A percentile compares a stretch with the other conserved stretches of the same genome.
Evolutionary conservation across 2,113 vertebrate genomes (phyloP).

Genomic region (Heterotilapia buettikoferi): DNA sequence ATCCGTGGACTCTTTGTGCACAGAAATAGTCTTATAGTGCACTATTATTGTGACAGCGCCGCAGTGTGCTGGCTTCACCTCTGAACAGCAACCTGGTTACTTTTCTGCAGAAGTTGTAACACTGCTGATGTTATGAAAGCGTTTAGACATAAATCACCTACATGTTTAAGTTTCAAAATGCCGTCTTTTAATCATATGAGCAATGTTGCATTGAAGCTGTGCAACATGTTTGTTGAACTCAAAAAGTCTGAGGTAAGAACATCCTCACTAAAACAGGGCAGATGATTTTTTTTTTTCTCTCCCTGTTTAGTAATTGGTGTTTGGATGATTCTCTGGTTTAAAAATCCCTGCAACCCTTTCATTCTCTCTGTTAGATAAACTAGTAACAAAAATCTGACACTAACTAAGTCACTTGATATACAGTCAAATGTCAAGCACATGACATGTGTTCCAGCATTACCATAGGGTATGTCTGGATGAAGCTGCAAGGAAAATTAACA

Average conservation of each 20-base stretch:
- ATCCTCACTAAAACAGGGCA: neutral
- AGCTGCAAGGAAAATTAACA: neutral
- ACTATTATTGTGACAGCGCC: neutral
- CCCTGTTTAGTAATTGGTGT: neutral
- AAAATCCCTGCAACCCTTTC: neutral
- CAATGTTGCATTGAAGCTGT: neutral
- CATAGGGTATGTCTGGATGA: neutral
- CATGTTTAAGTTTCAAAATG: neutral
- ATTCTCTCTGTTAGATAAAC: neutral
- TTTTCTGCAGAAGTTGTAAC: neutral
- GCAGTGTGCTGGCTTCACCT: neutral
- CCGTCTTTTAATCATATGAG: neutral
- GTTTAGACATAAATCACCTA: neutral
- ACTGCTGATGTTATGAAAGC: neutral
- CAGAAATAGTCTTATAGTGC: neutral
- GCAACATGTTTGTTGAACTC: neutral
- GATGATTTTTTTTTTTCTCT: rapidly evolving
- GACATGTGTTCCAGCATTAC: neutral
- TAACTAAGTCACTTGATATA: neutral
- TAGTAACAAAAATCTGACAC: neutral
- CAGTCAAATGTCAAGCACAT: neutral
- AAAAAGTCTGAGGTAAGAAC: neutral
- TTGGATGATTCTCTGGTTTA: neutral
- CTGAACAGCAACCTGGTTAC: neutral
- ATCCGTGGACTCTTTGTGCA: neutral